phyloP scores from a whole-genome alignment of 2,888 invertebrate species.

The Chouioia cunea region DNA sequence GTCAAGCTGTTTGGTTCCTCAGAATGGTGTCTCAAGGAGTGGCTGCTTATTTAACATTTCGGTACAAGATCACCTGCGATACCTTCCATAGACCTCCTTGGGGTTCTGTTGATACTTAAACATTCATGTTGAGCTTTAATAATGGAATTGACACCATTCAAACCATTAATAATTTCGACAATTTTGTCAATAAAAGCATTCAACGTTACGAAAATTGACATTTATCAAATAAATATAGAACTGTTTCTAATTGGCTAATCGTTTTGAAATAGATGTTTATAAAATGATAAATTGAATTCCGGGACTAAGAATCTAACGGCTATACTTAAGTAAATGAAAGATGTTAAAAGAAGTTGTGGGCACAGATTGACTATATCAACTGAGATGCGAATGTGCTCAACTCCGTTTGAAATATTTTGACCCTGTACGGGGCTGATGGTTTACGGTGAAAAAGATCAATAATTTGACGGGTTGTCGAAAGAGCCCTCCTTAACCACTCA shows the following conservation, averaged over 20 bases:
- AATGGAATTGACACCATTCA: conserved; percentile 16
- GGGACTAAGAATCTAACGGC: too few species aligned
- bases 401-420: conserved; percentile 54
- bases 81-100: not conserved
- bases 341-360: too few species aligned
- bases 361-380: not conserved
- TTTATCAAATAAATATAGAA: too few species aligned
- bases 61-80: not conserved
- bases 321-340: too few species aligned
- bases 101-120: too few species aligned
- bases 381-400: not conserved
- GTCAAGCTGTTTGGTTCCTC: conserved; percentile 10
- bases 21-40: not conserved
- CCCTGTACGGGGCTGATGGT: conserved; percentile 51
- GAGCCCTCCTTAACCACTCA: conserved; percentile 36
- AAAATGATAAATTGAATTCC: too few species aligned
- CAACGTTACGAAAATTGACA: too few species aligned
- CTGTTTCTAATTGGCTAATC: too few species aligned
- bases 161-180: too few species aligned
- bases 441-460: conserved; percentile 50
- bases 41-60: not conserved
- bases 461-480: conserved; percentile 52
- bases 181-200: too few species aligned
- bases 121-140: too few species aligned
- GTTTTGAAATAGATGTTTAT: too few species aligned